Percentiles rank a stretch among this genome's conserved stretches.
Evolutionary conservation across 1,140 invertebrate genomes (phyloP).

Genomic region (Trachymyrmex septentrionalis): DNA sequence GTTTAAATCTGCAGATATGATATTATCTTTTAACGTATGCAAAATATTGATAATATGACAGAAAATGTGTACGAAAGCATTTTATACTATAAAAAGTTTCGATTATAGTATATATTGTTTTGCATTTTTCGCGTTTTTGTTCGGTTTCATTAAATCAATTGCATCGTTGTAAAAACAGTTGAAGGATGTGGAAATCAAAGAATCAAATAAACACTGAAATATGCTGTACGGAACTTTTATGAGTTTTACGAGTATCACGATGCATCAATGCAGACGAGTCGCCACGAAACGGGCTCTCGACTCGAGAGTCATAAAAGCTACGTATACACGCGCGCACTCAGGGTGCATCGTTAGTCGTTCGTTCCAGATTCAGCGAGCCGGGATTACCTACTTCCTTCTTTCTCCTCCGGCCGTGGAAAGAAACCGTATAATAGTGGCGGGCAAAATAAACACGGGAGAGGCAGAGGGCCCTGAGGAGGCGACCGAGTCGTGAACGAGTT

Average conservation of each 20-base stretch:
- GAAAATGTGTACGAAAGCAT: background rate
- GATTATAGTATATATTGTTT: background rate
- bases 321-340: slow-evolving; percentile 17
- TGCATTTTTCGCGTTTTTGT: background rate
- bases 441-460: slow-evolving; percentile 58
- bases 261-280: slow-evolving; percentile 8
- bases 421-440: slow-evolving; percentile 55
- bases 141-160: background rate
- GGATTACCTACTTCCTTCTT: slow-evolving; percentile 62
- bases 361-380: slow-evolving; percentile 57
- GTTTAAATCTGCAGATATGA: background rate
- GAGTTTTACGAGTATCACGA: slow-evolving; percentile 6
- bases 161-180: background rate
- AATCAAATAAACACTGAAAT: background rate
- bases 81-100: background rate
- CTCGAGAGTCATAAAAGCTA: slow-evolving; percentile 47
- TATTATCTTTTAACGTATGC: background rate
- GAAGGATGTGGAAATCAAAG: background rate
- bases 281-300: background rate
- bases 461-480: background rate
- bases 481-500: slow-evolving; percentile 61
- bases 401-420: slow-evolving; percentile 60
- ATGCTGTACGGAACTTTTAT: background rate
- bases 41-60: background rate
- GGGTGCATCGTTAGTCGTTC: slow-evolving; percentile 58